These are phyloP conservation scores for Bufo gargarizans DNA, from an alignment of 2,113 vertebrate genomes.

Conservation along the genomic window DNA sequence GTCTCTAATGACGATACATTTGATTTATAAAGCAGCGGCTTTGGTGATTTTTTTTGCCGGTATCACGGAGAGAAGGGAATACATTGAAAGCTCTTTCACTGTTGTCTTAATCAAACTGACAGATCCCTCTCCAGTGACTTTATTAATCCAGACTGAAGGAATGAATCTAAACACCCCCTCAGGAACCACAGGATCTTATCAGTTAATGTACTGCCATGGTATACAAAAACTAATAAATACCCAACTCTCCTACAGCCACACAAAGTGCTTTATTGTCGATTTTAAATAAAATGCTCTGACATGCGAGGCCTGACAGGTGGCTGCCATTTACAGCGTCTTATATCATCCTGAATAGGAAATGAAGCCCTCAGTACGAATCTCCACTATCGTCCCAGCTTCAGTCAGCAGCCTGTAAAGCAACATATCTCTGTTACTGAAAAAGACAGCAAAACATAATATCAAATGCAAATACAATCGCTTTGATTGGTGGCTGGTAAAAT, in stretches of 20 bases:
- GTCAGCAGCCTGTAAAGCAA: background rate
- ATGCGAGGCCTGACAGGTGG: conserved; percentile 50
- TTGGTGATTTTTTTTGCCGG: conserved; percentile 52
- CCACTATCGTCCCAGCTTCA: background rate
- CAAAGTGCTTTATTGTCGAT: conserved; percentile 53
- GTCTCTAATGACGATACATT: conserved; percentile 56
- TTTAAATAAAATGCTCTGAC: conserved; percentile 57
- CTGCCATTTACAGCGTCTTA: conserved; percentile 52
- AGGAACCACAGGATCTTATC: conserved; percentile 58
- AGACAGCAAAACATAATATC: background rate
- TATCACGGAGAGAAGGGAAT: conserved; percentile 54
- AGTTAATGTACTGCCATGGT: conserved; percentile 55
- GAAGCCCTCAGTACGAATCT: background rate
- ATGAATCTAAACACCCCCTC: conserved; percentile 60
- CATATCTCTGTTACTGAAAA: too few species aligned
- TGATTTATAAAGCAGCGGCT: conserved; percentile 58
- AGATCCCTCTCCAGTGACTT: conserved; percentile 63
- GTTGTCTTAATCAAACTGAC: conserved; percentile 65
- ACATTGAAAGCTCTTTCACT: conserved; percentile 60
- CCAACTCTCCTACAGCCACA: conserved; percentile 28
- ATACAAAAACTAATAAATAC: conserved; percentile 60
- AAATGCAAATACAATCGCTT: background rate
- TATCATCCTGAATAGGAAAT: conserved; percentile 39
- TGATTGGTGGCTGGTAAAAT: too few species aligned
- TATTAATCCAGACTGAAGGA: conserved; percentile 66